Percentiles rank a stretch among this genome's conserved stretches.
Conservation (phyloP, 2,797 vertebrate genomes). For the Enteromius mattozi region DNA sequence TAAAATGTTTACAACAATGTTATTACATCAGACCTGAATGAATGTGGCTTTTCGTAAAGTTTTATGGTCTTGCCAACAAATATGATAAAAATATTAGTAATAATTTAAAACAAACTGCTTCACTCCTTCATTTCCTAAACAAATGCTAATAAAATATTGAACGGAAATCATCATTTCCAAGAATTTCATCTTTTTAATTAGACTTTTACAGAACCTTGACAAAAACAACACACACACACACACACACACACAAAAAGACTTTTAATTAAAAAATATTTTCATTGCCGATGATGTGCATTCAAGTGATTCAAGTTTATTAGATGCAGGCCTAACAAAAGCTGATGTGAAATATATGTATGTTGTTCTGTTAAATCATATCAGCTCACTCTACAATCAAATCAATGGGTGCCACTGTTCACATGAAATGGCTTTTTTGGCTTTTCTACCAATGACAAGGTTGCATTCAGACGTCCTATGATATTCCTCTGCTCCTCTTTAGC, state of each 20-base stretch:
- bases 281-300: neutral
- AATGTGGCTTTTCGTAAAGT: neutral
- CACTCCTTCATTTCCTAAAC: neutral
- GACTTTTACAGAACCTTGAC: neutral
- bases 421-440: neutral
- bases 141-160: neutral
- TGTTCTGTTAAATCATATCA: neutral
- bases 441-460: neutral
- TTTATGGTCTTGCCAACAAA: neutral
- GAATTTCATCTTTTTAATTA: neutral
- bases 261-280: neutral
- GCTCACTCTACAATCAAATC: neutral
- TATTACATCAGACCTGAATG: neutral
- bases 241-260: neutral
- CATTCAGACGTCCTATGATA: conserved; percentile 49
- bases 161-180: neutral
- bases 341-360: neutral
- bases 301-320: neutral
- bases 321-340: neutral
- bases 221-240: neutral
- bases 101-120: neutral
- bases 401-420: conserved; percentile 1
- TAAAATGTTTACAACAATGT: too few species aligned
- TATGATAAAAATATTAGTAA: neutral
- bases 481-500: conserved; percentile 59